Percentiles rank a stretch among this genome's conserved stretches.
phyloP scores from a whole-genome alignment of 2,888 invertebrate genomes.

The Latheticus oryzae region DNA sequence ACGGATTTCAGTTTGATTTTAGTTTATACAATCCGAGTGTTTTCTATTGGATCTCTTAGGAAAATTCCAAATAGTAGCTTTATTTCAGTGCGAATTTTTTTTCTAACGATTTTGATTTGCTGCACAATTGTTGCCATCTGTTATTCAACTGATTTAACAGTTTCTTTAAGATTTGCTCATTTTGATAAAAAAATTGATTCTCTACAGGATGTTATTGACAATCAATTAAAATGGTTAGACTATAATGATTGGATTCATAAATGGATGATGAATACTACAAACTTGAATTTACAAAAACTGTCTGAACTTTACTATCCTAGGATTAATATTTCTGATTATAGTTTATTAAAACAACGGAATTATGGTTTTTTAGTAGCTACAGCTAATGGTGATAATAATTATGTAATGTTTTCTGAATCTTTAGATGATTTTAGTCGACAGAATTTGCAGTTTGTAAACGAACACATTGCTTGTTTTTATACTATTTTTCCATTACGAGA shows the following conservation, averaged over 20 bases:
- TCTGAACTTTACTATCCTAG: not conserved
- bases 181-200: not conserved
- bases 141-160: slow-evolving; percentile 3
- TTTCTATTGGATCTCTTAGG: too few species aligned
- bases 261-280: not conserved
- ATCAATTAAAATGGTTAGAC: not conserved
- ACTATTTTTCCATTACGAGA: slow-evolving; percentile 35
- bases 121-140: not conserved
- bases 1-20: too few species aligned
- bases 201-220: not conserved
- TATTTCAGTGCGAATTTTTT: not conserved
- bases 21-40: too few species aligned
- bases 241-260: not conserved
- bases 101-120: slow-evolving; percentile 13
- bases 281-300: not conserved
- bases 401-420: not conserved
- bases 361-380: not conserved
- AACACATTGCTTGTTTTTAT: not conserved
- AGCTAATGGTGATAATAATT: not conserved
- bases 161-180: not conserved
- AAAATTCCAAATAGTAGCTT: too few species aligned
- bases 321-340: not conserved
- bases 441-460: not conserved
- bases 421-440: not conserved
- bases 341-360: not conserved